phyloP scores from a whole-genome alignment of 2,113 vertebrate species.

The Saccopteryx bilineata region DNA sequence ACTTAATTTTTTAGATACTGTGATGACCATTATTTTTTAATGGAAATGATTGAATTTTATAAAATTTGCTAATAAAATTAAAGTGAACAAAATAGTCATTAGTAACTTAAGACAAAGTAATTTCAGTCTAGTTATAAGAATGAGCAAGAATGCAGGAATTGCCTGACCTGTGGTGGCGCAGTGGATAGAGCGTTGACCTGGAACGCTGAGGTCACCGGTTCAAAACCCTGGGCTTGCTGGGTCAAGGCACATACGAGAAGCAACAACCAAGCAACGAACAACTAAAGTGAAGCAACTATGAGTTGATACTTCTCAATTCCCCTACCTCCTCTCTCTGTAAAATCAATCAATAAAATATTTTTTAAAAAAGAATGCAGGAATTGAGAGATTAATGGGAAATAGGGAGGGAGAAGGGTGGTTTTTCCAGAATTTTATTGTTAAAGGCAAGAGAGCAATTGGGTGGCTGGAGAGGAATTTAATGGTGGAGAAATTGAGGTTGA shows the following conservation, averaged over 20 bases:
- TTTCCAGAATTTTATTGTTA: slow-evolving; percentile 47
- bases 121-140: background rate
- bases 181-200: too few species aligned
- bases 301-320: too few species aligned
- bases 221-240: too few species aligned
- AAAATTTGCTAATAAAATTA: background rate
- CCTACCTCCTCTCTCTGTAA: too few species aligned
- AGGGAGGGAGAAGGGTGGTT: background rate
- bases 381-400: background rate
- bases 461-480: slow-evolving; percentile 43
- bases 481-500: background rate
- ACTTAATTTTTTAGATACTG: background rate
- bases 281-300: too few species aligned
- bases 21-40: background rate
- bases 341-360: too few species aligned
- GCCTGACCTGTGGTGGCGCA: too few species aligned
- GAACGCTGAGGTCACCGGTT: too few species aligned
- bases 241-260: too few species aligned
- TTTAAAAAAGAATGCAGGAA: background rate
- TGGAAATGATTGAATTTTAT: background rate
- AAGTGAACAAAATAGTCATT: slow-evolving; percentile 29
- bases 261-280: too few species aligned
- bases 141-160: background rate
- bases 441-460: slow-evolving; percentile 12
- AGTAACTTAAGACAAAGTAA: background rate